Conservation (phyloP, 2,888 invertebrate genomes). For the Drosophila greeni region DNA sequence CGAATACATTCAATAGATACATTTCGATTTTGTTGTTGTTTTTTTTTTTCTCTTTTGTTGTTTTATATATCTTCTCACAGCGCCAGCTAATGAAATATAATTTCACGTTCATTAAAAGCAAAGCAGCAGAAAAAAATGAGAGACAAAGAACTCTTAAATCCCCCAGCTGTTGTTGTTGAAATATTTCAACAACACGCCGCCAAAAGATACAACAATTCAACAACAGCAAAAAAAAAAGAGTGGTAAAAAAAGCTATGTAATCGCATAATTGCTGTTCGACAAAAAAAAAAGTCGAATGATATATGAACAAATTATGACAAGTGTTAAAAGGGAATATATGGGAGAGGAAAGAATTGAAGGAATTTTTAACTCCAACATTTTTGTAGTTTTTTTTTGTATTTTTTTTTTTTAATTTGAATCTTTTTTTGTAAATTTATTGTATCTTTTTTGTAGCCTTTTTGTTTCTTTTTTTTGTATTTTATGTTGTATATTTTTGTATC, state of each 20-base stretch:
- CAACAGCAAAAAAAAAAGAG: not conserved
- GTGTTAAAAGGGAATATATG: slow-evolving; percentile 11
- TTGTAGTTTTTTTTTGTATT: not conserved
- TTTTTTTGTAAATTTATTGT: no score
- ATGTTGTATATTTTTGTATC: slow-evolving; percentile 1
- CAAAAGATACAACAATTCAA: not conserved
- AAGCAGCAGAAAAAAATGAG: not conserved
- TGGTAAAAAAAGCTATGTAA: slow-evolving; percentile 16
- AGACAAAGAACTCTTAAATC: slow-evolving; percentile 12
- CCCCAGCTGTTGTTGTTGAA: slow-evolving; percentile 5
- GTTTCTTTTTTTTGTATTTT: not conserved
- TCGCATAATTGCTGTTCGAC: slow-evolving; percentile 28
- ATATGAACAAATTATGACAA: slow-evolving; percentile 50
- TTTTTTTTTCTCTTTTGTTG: not conserved
- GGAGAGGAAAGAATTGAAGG: not conserved
- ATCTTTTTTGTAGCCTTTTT: no score
- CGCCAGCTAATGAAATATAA: slow-evolving; percentile 58
- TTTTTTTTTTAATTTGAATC: not conserved
- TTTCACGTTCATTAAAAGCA: slow-evolving; percentile 64
- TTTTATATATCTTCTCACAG: slow-evolving; percentile 33
- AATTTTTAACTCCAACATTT: slow-evolving; percentile 2
- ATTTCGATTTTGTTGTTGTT: slow-evolving; percentile 33
- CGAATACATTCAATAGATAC: slow-evolving; percentile 33
- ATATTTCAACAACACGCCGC: slow-evolving; percentile 16
- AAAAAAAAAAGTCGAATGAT: slow-evolving; percentile 1